These are phyloP conservation scores for Ivindomyrus marchei DNA, from an alignment of 2,113 vertebrate species.

Conservation along the genomic window DNA sequence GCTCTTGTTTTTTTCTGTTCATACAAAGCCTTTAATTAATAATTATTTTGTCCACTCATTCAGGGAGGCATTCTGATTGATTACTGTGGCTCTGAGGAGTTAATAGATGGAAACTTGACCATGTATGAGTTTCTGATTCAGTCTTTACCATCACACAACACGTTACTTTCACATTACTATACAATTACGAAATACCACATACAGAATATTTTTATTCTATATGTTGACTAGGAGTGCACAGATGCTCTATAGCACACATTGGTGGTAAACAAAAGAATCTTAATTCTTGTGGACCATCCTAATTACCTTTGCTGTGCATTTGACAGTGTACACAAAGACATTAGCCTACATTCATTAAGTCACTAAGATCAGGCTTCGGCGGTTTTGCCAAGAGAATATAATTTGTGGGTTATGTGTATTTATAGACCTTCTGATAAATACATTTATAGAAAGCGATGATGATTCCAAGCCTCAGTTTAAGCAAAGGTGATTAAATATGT, in stretches of 20 bases:
- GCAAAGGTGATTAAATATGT: neutral
- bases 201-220: neutral
- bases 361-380: neutral
- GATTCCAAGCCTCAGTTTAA: neutral
- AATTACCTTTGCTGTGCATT: neutral
- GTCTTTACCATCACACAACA: neutral
- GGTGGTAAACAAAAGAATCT: neutral
- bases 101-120: neutral
- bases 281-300: neutral
- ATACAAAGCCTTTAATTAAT: neutral
- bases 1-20: neutral
- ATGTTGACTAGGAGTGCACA: neutral
- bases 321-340: neutral
- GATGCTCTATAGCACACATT: neutral
- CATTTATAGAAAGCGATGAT: neutral
- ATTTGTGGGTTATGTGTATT: neutral
- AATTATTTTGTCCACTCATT: neutral
- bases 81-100: neutral
- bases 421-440: neutral
- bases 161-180: neutral
- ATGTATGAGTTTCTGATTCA: neutral
- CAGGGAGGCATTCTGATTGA: neutral
- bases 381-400: neutral
- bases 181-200: neutral
- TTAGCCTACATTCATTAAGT: neutral